phyloP scores from a whole-genome alignment of 2,888 invertebrate species.

The Drosophila macrothrix region DNA sequence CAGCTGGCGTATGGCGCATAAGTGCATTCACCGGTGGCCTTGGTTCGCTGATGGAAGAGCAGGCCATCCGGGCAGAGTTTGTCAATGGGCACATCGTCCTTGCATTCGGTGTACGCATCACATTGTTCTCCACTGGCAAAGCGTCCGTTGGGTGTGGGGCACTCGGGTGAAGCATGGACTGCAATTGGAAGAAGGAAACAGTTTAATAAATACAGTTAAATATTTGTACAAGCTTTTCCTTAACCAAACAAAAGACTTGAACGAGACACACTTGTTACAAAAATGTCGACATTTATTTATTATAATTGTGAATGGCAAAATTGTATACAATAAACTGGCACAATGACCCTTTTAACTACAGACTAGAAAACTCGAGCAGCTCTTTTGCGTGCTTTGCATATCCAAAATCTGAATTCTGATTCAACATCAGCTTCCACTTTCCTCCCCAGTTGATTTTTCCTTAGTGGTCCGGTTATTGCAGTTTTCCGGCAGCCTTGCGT shows the following conservation, averaged over 20 bases:
- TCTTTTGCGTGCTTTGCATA: conserved; percentile 38
- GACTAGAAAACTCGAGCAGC: conserved; percentile 78
- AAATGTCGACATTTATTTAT: conserved; percentile 34
- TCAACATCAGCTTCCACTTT: conserved; percentile 4
- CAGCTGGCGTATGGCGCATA: conserved; percentile 93
- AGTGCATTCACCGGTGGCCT: conserved; percentile 89
- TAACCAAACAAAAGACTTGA: conserved; percentile 46
- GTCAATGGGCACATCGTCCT: conserved; percentile 89
- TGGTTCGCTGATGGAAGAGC: conserved; percentile 88
- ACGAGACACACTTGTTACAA: conserved; percentile 30
- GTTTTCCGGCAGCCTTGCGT: conserved; percentile 11
- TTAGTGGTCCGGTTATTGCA: conserved; percentile 14
- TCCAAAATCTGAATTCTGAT: conserved; percentile 27
- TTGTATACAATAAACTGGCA: conserved; percentile 47
- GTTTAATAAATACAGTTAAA: not conserved
- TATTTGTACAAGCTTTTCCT: not conserved
- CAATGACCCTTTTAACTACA: conserved; percentile 69
- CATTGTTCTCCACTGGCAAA: conserved; percentile 89
- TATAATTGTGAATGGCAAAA: conserved; percentile 46
- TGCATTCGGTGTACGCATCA: conserved; percentile 90
- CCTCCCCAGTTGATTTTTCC: not conserved
- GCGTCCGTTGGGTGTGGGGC: conserved; percentile 89
- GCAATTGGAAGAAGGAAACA: conserved; percentile 6
- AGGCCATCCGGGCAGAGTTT: conserved; percentile 92
- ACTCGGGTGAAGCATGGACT: conserved; percentile 82